Evolutionary conservation across 2,888 invertebrate genomes (phyloP).

Genomic region (Ypsolopha scabrella): DNA sequence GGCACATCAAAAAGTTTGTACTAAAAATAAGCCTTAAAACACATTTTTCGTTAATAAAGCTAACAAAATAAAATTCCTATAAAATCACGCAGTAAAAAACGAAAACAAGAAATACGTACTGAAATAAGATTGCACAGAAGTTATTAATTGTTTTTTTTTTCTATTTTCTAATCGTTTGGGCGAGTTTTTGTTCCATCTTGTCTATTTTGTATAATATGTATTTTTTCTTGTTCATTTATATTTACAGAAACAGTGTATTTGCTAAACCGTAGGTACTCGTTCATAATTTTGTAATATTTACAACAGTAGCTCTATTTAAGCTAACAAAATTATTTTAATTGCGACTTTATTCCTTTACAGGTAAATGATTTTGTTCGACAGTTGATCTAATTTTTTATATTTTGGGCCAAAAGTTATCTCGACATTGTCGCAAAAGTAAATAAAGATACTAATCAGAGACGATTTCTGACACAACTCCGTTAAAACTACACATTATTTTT

Average conservation of each 20-base stretch:
- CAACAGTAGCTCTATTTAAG: conserved; percentile 61
- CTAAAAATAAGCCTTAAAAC: conserved; percentile 50
- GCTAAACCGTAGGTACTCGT: conserved; percentile 23
- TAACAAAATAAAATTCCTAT: conserved; percentile 44
- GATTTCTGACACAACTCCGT: conserved; percentile 29
- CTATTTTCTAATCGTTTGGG: conserved; percentile 57
- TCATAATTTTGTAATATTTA: conserved; percentile 37
- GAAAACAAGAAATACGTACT: conserved; percentile 16
- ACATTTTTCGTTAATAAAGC: conserved; percentile 40
- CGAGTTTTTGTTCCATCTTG: conserved; percentile 67
- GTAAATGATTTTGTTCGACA: not conserved
- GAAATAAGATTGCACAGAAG: conserved; percentile 50
- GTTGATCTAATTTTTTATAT: conserved; percentile 4
- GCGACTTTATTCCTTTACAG: conserved; percentile 29
- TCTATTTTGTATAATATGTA: conserved; percentile 42
- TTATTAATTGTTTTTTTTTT: conserved; percentile 43
- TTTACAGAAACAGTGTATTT: conserved; percentile 49
- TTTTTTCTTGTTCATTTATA: conserved; percentile 29
- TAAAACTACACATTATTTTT: not conserved
- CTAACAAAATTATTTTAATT: conserved; percentile 30
- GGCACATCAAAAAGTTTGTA: conserved; percentile 63
- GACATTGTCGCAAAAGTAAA: not conserved
- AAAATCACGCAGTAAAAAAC: conserved; percentile 40
- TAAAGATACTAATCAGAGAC: conserved; percentile 48
- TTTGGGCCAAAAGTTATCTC: conserved; percentile 9